phyloP scores from a whole-genome alignment of 2,888 invertebrate species.

The Caenorhabditis zanzibari region DNA sequence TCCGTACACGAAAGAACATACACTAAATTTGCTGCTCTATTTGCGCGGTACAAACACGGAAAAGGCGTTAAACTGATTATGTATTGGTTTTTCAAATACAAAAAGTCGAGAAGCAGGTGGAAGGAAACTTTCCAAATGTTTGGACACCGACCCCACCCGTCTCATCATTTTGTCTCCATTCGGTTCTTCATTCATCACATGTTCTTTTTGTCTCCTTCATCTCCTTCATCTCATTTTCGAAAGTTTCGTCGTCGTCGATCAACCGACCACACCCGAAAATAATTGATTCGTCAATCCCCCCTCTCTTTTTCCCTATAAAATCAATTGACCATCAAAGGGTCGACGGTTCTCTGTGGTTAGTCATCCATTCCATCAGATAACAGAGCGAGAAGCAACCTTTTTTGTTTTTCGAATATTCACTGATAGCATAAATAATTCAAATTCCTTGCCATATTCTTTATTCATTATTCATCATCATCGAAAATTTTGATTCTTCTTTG shows the following conservation, averaged over 20 bases:
- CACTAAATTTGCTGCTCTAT: conserved; percentile 19
- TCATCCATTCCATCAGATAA: conserved; percentile 28
- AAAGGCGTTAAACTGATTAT: conserved; percentile 55
- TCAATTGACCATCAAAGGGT: conserved; percentile 57
- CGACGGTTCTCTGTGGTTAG: conserved; percentile 35
- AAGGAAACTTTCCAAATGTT: conserved; percentile 27
- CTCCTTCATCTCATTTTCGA: not conserved
- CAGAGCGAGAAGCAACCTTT: conserved; percentile 14
- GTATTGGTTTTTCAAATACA: conserved; percentile 38
- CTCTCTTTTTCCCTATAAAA: conserved; percentile 50
- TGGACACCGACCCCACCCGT: conserved; percentile 59
- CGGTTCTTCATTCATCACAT: conserved; percentile 31
- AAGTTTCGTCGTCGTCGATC: not conserved
- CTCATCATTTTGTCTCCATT: conserved; percentile 27
- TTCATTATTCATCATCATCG: not conserved
- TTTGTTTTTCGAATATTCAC: conserved; percentile 2
- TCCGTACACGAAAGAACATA: conserved; percentile 22
- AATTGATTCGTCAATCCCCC: conserved; percentile 49
- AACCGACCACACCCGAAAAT: conserved; percentile 60
- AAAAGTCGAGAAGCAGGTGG: conserved; percentile 34
- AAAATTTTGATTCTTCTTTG: conserved; percentile 11
- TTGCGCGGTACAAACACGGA: conserved; percentile 51
- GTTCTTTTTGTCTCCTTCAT: conserved; percentile 29
- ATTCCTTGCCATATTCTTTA: conserved; percentile 1
- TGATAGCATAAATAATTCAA: conserved; percentile 37